Evolutionary conservation across 2,797 vertebrate genomes (phyloP).

Genomic region (Acipenser ruthenus): DNA sequence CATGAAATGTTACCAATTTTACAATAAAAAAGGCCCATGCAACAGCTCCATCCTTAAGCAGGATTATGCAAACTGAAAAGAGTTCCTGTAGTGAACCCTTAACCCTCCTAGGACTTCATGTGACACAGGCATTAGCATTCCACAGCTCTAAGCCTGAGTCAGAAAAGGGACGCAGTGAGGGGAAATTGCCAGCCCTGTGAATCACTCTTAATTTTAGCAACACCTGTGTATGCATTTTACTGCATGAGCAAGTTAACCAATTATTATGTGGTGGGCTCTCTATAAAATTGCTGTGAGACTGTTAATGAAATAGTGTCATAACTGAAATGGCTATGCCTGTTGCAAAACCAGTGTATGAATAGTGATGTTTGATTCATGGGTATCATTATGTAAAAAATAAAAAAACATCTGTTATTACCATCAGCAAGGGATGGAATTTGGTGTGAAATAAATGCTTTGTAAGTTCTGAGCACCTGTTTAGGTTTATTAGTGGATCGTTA

Average conservation of each 20-base stretch:
- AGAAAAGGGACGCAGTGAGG: conserved; percentile 12
- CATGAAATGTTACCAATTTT: neutral
- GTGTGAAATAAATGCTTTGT: no score
- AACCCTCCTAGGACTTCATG: conserved; percentile 35
- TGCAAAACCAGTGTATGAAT: conserved; percentile 18
- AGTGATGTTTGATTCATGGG: conserved; percentile 23
- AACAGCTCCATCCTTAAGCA: conserved; percentile 22
- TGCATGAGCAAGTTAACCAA: conserved; percentile 48
- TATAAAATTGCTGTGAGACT: conserved; percentile 34
- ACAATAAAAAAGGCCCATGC: conserved; percentile 8
- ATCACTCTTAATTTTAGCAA: conserved; percentile 25
- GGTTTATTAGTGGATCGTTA: no score
- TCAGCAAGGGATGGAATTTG: no score
- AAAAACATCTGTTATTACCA: no score
- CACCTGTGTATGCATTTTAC: conserved; percentile 36
- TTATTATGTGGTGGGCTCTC: conserved; percentile 41
- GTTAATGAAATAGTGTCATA: conserved; percentile 33
- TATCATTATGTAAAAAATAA: neutral
- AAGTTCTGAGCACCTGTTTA: no score
- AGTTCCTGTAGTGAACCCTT: conserved; percentile 35
- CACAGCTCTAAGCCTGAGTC: conserved; percentile 17
- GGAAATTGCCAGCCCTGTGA: conserved; percentile 38
- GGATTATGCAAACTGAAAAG: conserved; percentile 34
- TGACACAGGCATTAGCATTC: conserved; percentile 32
- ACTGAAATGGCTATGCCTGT: no score